These are phyloP conservation scores for Oryctolagus cuniculus DNA, from an alignment of 2,113 vertebrate genomes.

Conservation along the genomic window mOryCun1.1 NC_091449.1:53587001-53587500, in stretches of 20 bases:
- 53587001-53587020: not conserved
- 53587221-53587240: not conserved
- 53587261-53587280: not conserved
- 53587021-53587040: not conserved
- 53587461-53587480: constrained; percentile 7
- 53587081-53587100: not conserved
- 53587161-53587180: not conserved
- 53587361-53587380: not conserved
- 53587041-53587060: constrained; percentile 24
- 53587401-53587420: not conserved
- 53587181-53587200: not conserved
- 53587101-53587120: constrained; percentile 41
- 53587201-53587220: not conserved
- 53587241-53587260: not conserved
- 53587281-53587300: not conserved
- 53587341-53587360: not conserved
- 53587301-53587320: not conserved
- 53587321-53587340: not conserved
- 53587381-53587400: not conserved
- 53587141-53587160: not conserved
- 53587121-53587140: constrained; percentile 51
- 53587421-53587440: not conserved
- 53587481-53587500: not conserved
- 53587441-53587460: not conserved
- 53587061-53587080: constrained; percentile 21